Conservation (phyloP, 2,797 vertebrate genomes). For the Cyprinella venusta region DNA sequence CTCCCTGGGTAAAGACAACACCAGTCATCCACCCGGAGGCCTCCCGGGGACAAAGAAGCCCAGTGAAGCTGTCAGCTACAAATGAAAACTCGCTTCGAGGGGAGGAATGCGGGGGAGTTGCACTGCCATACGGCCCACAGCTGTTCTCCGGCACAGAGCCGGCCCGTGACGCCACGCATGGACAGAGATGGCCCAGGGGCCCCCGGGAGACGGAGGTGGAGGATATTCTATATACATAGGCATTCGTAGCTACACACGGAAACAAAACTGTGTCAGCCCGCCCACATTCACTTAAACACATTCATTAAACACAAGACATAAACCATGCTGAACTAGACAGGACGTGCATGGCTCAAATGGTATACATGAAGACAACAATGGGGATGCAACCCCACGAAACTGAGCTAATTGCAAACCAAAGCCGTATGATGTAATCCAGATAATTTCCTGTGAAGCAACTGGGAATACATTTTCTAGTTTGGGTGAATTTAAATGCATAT, state of each 20-base stretch:
- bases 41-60: constrained; percentile 49
- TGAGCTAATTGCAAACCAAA: constrained; percentile 7
- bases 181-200: constrained; percentile 41
- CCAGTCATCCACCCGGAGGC: constrained; percentile 59
- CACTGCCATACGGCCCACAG: constrained; percentile 63
- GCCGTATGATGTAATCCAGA: constrained; percentile 5
- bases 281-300: constrained; percentile 48
- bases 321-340: constrained; percentile 25
- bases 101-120: constrained; percentile 62
- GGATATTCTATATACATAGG: constrained; percentile 39
- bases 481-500: neutral
- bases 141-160: constrained; percentile 57
- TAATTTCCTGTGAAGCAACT: neutral
- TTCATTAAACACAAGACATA: constrained; percentile 43
- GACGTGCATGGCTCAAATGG: constrained; percentile 42
- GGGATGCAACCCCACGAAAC: neutral
- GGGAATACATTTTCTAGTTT: neutral
- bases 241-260: constrained; percentile 35
- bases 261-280: constrained; percentile 35
- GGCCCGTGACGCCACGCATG: constrained; percentile 22
- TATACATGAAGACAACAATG: neutral
- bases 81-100: constrained; percentile 61
- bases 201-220: constrained; percentile 46
- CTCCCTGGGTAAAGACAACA: constrained; percentile 65
- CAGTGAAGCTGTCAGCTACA: constrained; percentile 58